phyloP scores from a whole-genome alignment of 1,140 invertebrate species.

The Pseudoatta argentina region DNA sequence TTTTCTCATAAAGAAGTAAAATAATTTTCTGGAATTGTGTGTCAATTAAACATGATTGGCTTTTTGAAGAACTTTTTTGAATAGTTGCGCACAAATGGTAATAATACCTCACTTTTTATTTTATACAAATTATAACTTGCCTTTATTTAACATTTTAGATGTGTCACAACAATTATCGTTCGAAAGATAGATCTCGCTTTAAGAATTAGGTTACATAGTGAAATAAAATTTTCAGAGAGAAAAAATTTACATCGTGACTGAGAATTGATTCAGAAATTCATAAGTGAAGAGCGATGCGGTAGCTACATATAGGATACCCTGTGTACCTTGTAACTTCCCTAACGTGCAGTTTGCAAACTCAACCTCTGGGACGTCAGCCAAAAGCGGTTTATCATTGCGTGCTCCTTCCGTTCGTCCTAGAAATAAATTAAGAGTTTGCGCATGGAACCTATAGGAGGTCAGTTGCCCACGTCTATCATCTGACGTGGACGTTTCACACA shows the following conservation, averaged over 20 bases:
- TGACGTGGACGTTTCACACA: slow-evolving; percentile 25
- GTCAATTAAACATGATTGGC: background rate
- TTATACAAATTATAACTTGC: background rate
- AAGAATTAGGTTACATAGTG: background rate
- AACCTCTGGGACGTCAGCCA: slow-evolving; percentile 72
- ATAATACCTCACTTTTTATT: background rate
- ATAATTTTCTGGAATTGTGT: background rate
- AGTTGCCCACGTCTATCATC: slow-evolving; percentile 45
- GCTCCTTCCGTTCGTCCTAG: slow-evolving; percentile 61
- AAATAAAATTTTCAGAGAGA: background rate
- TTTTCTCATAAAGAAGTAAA: background rate
- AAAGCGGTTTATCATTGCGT: slow-evolving; percentile 69
- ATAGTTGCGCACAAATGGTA: background rate
- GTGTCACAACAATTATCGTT: background rate
- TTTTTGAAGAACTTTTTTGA: background rate
- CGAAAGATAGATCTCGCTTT: background rate
- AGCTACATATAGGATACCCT: slow-evolving; percentile 47
- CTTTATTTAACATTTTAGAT: background rate
- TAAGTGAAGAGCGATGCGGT: background rate
- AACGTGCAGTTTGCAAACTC: slow-evolving; percentile 73
- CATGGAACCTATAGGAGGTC: slow-evolving; percentile 49
- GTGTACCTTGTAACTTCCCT: slow-evolving; percentile 56
- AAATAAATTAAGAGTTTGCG: slow-evolving; percentile 67
- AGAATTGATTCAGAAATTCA: background rate
- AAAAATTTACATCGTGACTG: background rate